These are phyloP conservation scores for Manis pentadactyla DNA, from an alignment of 2,797 vertebrate species.

Conservation along the genomic window DNA sequence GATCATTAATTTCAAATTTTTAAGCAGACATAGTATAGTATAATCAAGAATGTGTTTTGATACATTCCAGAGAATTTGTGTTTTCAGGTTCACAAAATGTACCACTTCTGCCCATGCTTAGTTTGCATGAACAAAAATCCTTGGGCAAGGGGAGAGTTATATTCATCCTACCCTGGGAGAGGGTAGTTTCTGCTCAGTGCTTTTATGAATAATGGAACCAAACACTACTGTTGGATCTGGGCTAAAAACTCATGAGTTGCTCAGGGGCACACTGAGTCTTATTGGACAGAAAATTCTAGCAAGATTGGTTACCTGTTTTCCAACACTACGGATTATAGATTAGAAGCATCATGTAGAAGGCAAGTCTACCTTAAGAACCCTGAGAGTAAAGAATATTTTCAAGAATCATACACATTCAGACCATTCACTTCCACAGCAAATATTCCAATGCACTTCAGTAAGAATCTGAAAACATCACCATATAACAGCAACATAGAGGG, in stretches of 20 bases:
- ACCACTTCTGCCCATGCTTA: neutral
- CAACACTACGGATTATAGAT: neutral
- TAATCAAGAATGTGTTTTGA: neutral
- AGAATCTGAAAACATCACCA: neutral
- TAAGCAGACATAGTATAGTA: neutral
- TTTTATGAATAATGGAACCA: neutral
- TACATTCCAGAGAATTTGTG: neutral
- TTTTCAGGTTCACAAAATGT: neutral
- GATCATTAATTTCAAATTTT: neutral
- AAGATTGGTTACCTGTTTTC: neutral
- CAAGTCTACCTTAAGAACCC: neutral
- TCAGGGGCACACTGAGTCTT: neutral
- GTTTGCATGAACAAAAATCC: neutral
- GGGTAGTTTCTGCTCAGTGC: neutral
- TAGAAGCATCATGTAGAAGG: constrained; percentile 7
- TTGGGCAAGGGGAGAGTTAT: neutral
- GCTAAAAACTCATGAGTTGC: neutral
- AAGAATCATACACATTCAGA: neutral
- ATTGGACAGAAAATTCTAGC: neutral
- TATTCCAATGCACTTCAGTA: neutral
- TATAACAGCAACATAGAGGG: neutral
- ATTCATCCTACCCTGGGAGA: neutral
- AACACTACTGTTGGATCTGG: neutral
- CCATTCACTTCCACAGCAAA: neutral
- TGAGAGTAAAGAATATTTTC: neutral